Base-by-base conservation (phyloP, 2,888 invertebrate species). In the Tubulanus polymorphus region DNA sequence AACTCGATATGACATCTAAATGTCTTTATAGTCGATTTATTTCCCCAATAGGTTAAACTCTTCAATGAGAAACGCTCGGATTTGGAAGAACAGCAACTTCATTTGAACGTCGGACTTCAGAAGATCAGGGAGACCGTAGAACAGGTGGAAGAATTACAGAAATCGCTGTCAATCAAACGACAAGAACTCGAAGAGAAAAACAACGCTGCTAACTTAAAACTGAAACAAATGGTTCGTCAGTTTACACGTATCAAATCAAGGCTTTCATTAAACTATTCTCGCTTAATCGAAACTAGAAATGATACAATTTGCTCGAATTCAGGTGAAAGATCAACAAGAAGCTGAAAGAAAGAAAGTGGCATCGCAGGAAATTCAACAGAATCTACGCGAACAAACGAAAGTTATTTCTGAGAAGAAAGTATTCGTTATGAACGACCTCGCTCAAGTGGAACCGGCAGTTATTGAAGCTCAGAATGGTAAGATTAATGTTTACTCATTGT, bases 61-160 rank as follows among this genome's bases (percentile, higher is more conserved):
- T 94, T 95, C 81, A 91, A 92, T 64, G 99, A 99, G 80, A 99
- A 99, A 79, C 87, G 97, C 37, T 91, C 93, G 2, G 97, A 99
- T 79, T 83, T 99, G 54, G 99, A 99, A 78, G 99, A 99, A 74
- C 97, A 99, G 74, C 97, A 99, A 78, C 84, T 97, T 25, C 99
- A 99, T 81, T 83, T 99, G 74, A 99, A 99, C 81, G 96, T 99
- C 47, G 99, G 99, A 78, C 84, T 99, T 56, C 92, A 91, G 74
- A 99, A 99, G 83, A 99, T 99, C 67, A 92, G 94, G 0, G 99
- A 99, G 81, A 99, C 99, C 6, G 93, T 99, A 15, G 95, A 96
- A 72, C 99, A 99, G 79, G 99, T 99, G 15, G 97, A 96, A 78
- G 97, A 99, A 78, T 92, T 99, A 88, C 99, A 99, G 79, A 96